A percentile compares a stretch with the other conserved stretches of the same genome.
These are phyloP conservation scores for Fragum fragum DNA, from an alignment of 2,888 invertebrate genomes.

Conservation along the genomic window DNA sequence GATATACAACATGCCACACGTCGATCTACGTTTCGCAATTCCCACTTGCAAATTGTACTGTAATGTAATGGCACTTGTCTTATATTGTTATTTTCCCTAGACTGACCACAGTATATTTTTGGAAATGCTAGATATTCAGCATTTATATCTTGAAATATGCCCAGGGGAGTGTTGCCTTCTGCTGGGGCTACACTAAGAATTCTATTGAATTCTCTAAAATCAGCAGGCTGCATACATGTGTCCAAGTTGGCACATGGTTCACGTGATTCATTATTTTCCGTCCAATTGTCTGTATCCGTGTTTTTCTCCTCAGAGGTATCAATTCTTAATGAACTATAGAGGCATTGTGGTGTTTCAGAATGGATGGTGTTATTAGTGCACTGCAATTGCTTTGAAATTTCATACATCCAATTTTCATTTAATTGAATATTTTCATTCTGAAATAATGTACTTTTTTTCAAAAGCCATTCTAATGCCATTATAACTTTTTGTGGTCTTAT, in stretches of 20 bases:
- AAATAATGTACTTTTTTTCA: constrained; percentile 46
- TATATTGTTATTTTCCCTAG: constrained; percentile 16
- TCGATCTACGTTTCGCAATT: constrained; percentile 43
- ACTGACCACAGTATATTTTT: constrained; percentile 25
- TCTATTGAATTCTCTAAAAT: too few relatives aligned
- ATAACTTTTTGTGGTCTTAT: constrained; percentile 59
- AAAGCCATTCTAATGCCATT: constrained; percentile 62
- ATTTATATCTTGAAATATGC: constrained; percentile 41
- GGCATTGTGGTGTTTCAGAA: background rate
- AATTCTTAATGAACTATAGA: background rate
- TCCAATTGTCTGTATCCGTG: background rate
- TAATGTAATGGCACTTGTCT: constrained; percentile 35
- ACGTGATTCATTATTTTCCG: too few relatives aligned
- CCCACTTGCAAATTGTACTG: constrained; percentile 49
- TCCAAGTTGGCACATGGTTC: too few relatives aligned
- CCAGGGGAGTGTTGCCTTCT: constrained; percentile 26
- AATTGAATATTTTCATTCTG: constrained; percentile 68
- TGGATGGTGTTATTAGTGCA: background rate
- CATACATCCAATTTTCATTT: constrained; percentile 72
- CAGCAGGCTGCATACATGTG: too few relatives aligned
- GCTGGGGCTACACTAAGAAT: too few relatives aligned
- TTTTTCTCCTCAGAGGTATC: background rate
- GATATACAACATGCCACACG: constrained; percentile 32
- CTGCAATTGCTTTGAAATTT: too few relatives aligned
- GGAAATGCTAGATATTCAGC: too few relatives aligned